Evolutionary conservation across 2,113 vertebrate species (phyloP).

Genomic region (Phalacrocorax carbo): DNA sequence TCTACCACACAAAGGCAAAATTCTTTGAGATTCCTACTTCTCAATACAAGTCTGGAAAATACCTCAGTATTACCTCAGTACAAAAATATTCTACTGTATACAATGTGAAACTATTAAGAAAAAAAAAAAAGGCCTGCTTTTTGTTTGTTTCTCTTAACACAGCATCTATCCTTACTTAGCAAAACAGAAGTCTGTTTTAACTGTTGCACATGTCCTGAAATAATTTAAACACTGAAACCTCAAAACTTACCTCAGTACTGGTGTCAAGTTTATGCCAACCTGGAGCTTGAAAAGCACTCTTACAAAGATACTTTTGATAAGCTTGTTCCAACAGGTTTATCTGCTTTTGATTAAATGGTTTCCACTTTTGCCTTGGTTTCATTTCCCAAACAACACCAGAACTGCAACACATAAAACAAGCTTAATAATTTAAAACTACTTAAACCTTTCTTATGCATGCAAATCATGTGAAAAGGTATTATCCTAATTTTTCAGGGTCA

Average conservation of each 20-base stretch:
- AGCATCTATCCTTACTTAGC: not conserved
- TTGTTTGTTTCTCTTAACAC: not conserved
- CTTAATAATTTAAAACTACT: not conserved
- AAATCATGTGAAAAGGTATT: not conserved
- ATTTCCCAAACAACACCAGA: constrained; percentile 95
- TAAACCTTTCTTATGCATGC: not conserved
- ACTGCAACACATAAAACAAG: constrained; percentile 68
- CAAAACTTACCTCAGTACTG: constrained; percentile 82
- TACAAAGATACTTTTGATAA: constrained; percentile 79
- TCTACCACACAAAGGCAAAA: not conserved
- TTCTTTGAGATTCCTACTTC: not conserved
- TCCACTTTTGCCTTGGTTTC: constrained; percentile 92
- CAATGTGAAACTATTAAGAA: not conserved
- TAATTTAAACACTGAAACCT: not conserved
- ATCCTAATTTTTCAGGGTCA: not conserved
- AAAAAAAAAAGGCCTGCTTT: not conserved
- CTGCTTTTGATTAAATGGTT: constrained; percentile 90
- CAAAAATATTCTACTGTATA: not conserved
- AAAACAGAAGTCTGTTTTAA: not conserved
- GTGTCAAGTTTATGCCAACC: constrained; percentile 85
- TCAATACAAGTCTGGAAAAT: not conserved
- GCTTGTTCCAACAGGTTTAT: constrained; percentile 87
- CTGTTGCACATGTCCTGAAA: not conserved
- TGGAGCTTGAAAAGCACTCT: not conserved
- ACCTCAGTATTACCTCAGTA: not conserved